A percentile compares a stretch with the other conserved stretches of the same genome.
These are phyloP conservation scores for Trichoplusia ni DNA, from an alignment of 1,140 invertebrate genomes.

Conservation along the genomic window DNA sequence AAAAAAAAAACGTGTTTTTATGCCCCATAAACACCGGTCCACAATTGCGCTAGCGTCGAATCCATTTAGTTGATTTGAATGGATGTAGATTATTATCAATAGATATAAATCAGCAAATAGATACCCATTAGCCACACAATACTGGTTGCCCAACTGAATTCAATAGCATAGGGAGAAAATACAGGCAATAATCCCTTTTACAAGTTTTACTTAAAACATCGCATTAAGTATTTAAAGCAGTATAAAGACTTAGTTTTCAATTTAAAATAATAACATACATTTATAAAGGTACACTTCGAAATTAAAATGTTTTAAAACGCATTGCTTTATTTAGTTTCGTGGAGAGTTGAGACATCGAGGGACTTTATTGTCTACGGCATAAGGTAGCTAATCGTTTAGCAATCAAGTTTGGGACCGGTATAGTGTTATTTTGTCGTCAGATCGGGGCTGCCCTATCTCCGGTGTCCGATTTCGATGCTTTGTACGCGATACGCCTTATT, in stretches of 20 bases:
- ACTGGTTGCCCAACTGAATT: constrained; percentile 45
- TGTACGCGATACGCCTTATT: constrained; percentile 79
- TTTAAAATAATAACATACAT: constrained; percentile 38
- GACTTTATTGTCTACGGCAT: constrained; percentile 26
- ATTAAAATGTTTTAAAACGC: constrained; percentile 74
- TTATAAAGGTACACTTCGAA: constrained; percentile 68
- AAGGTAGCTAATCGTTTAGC: constrained; percentile 48
- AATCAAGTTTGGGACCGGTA: constrained; percentile 39
- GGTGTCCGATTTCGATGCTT: constrained; percentile 80
- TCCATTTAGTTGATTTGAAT: constrained; percentile 60
- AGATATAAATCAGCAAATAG: constrained; percentile 66
- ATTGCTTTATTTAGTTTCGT: constrained; percentile 28
- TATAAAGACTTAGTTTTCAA: constrained; percentile 35
- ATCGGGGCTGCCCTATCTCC: constrained; percentile 73
- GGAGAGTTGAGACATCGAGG: not conserved
- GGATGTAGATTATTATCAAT: constrained; percentile 60
- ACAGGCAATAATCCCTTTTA: constrained; percentile 23
- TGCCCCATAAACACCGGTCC: constrained; percentile 46
- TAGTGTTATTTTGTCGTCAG: constrained; percentile 57
- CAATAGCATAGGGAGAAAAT: constrained; percentile 40
- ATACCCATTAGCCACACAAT: constrained; percentile 51
- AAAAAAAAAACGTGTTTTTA: constrained; percentile 45
- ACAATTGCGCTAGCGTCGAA: constrained; percentile 47
- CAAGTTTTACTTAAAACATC: constrained; percentile 10
- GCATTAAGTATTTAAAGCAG: constrained; percentile 22